phyloP scores from a whole-genome alignment of 2,888 invertebrate genomes.

The Lasioglossum figueresi region DNA sequence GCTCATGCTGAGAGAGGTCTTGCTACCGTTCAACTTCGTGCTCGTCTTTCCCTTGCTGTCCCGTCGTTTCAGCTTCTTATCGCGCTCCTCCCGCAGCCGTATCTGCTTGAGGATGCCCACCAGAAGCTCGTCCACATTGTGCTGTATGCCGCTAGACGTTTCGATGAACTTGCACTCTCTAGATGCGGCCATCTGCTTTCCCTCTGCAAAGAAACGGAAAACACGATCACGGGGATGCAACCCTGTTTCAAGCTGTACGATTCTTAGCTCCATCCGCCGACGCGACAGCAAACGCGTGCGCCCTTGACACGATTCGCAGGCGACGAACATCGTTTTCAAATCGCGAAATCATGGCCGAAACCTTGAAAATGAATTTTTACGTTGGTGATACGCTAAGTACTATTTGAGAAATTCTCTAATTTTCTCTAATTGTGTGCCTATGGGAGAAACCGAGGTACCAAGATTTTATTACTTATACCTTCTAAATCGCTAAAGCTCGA shows the following conservation, averaged over 20 bases:
- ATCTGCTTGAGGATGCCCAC: constrained; percentile 96
- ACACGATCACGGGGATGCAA: constrained; percentile 1
- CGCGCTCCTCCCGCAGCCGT: constrained; percentile 88
- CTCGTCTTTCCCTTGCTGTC: constrained; percentile 84
- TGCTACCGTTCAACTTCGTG: constrained; percentile 90
- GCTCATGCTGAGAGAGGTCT: constrained; percentile 92
- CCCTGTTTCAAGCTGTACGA: not conserved
- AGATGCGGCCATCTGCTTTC: constrained; percentile 94
- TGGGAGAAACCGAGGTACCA: too few species aligned
- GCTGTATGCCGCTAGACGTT: constrained; percentile 97
- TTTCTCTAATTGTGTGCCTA: too few species aligned
- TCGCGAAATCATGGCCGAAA: too few species aligned
- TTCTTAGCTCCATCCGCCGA: not conserved
- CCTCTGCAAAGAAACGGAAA: constrained; percentile 87
- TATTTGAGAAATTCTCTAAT: too few species aligned
- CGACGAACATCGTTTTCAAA: not conserved
- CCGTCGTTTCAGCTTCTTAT: constrained; percentile 87
- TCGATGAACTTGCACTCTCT: constrained; percentile 97
- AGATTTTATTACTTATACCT: too few species aligned
- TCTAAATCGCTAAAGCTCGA: too few species aligned
- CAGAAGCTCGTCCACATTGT: constrained; percentile 97
- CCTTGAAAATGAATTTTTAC: too few species aligned
- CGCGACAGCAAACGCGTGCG: not conserved
- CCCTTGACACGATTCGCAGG: not conserved
- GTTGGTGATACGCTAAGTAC: too few species aligned